phyloP scores from a whole-genome alignment of 35 echinoderm and acorn worm species.

The Lytechinus variegatus region DNA sequence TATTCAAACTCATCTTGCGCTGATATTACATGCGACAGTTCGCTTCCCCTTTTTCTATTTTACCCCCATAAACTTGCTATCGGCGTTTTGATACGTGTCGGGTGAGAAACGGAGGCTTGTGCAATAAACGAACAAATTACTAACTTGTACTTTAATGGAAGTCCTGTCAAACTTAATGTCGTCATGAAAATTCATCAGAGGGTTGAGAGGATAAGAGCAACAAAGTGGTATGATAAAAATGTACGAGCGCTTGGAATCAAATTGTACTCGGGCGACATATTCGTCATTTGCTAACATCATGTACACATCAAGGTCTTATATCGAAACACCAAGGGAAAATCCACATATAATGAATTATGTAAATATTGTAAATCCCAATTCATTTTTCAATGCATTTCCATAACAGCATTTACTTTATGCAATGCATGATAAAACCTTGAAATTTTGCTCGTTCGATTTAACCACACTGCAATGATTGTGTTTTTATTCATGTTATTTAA shows the following conservation, averaged over 20 bases:
- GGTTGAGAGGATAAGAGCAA: not conserved
- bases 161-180: slow-evolving; percentile 20
- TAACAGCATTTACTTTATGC: not conserved
- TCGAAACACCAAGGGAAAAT: not conserved
- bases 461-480: not conserved
- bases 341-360: not conserved
- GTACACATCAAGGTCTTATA: not conserved
- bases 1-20: not conserved
- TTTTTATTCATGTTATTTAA: not conserved
- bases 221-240: not conserved
- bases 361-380: not conserved
- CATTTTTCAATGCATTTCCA: not conserved
- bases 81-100: slow-evolving; percentile 22
- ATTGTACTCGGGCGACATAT: not conserved
- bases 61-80: not conserved
- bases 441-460: not conserved
- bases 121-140: slow-evolving; percentile 9
- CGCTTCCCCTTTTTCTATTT: not conserved
- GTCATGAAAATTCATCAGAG: slow-evolving; percentile 28
- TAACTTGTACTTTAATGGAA: slow-evolving; percentile 43
- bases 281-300: not conserved
- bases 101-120: not conserved
- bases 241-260: not conserved
- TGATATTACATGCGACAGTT: slow-evolving; percentile 26
- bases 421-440: not conserved